Percentiles rank a stretch among this genome's conserved stretches.
phyloP scores from a whole-genome alignment of 2,888 invertebrate genomes.

The Sceliomorpha sp. region DNA sequence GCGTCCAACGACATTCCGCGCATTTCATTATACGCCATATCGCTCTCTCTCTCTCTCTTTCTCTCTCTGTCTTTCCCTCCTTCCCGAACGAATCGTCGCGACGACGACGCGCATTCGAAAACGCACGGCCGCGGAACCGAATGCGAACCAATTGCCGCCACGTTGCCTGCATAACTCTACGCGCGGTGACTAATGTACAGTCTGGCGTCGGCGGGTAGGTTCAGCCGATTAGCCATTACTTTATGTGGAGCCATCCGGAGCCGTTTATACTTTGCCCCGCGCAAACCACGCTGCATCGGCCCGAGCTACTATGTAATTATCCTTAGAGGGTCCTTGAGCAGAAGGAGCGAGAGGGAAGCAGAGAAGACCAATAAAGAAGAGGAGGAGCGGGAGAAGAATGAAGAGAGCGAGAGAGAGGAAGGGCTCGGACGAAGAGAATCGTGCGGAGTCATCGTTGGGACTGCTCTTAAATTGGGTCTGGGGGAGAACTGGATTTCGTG shows the following conservation, averaged over 20 bases:
- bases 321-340: conserved; percentile 68
- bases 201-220: conserved; percentile 61
- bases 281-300: conserved; percentile 56
- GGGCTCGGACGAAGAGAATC: conserved; percentile 50
- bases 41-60: no score
- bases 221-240: conserved; percentile 72
- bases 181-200: conserved; percentile 65
- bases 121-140: conserved; percentile 49
- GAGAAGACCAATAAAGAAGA: conserved; percentile 22
- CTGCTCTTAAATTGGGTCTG: conserved; percentile 27
- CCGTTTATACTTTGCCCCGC: conserved; percentile 64
- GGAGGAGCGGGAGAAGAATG: conserved; percentile 50
- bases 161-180: conserved; percentile 54
- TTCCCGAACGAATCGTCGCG: no score
- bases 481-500: no score
- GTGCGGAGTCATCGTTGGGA: conserved; percentile 66
- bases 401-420: conserved; percentile 52
- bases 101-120: no score
- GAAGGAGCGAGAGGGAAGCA: conserved; percentile 38
- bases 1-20: no score
- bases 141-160: conserved; percentile 42
- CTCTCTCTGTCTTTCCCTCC: no score
- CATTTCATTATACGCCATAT: no score
- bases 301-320: conserved; percentile 75
- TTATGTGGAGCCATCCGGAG: conserved; percentile 63